These are phyloP conservation scores for Seladonia tumulorum DNA, from an alignment of 2,888 invertebrate genomes.

Conservation along the genomic window DNA sequence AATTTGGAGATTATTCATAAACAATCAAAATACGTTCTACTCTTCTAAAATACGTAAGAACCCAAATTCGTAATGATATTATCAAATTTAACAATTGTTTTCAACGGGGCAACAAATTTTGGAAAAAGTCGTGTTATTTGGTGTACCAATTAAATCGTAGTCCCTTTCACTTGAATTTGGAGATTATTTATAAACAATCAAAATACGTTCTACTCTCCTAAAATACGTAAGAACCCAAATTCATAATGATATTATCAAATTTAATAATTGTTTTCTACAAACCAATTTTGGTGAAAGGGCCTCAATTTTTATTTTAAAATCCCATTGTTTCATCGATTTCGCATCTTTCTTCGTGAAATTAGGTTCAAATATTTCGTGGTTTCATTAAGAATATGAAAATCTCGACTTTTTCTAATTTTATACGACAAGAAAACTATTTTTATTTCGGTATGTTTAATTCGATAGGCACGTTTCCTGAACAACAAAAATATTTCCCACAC, in stretches of 20 bases:
- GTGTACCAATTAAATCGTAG: not conserved
- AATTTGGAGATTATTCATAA: not conserved
- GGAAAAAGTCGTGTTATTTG: not conserved
- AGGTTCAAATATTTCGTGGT: not conserved
- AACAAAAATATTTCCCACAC: not conserved
- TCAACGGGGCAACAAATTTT: too few relatives aligned
- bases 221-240: not conserved
- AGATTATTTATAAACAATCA: not conserved
- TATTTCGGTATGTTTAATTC: too few relatives aligned
- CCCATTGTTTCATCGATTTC: too few relatives aligned
- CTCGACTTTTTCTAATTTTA: too few relatives aligned
- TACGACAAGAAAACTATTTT: not conserved
- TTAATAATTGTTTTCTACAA: too few relatives aligned
- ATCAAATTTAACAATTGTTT: too few relatives aligned
- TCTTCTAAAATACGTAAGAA: not conserved
- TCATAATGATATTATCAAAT: not conserved
- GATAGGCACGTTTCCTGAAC: not conserved
- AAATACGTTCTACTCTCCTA: not conserved
- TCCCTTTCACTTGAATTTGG: not conserved
- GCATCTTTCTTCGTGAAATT: too few relatives aligned
- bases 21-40: not conserved
- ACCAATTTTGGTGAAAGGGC: too few relatives aligned
- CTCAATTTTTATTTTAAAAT: too few relatives aligned
- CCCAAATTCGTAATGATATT: not conserved
- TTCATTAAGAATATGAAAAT: not conserved